Conservation (phyloP, 2,113 vertebrate species). For the Petromus typicus region DNA sequence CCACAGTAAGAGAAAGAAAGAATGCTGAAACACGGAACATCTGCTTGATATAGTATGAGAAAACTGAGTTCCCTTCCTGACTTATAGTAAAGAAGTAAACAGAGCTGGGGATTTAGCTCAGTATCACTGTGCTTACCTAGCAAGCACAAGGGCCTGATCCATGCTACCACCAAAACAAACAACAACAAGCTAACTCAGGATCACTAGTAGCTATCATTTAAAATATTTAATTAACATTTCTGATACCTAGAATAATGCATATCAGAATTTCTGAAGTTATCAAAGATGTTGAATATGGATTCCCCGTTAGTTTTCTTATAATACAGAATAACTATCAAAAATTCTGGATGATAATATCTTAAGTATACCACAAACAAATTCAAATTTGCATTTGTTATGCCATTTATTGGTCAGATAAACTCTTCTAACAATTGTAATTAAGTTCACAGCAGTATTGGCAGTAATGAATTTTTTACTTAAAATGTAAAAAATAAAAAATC, state of each 20-base stretch:
- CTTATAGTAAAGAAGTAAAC: no score
- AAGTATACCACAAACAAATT: neutral
- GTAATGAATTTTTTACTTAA: neutral
- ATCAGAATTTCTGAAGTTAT: neutral
- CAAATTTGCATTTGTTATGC: neutral
- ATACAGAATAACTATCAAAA: neutral
- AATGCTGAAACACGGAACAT: rapidly evolving
- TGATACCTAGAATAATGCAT: neutral
- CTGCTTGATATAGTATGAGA: neutral
- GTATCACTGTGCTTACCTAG: no score
- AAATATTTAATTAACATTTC: neutral
- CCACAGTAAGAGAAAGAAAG: neutral
- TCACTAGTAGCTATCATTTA: neutral
- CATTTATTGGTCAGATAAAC: neutral
- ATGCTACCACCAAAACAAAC: no score
- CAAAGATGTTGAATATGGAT: neutral
- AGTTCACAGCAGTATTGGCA: neutral
- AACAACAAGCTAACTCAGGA: neutral
- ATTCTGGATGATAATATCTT: neutral
- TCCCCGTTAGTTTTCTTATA: neutral
- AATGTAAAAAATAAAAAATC: neutral
- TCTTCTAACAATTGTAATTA: neutral
- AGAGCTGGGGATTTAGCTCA: no score
- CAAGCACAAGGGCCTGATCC: no score
- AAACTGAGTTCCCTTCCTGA: neutral